These are phyloP conservation scores for Microtus pennsylvanicus DNA, from an alignment of 2,113 vertebrate genomes.

Conservation along the genomic window DNA sequence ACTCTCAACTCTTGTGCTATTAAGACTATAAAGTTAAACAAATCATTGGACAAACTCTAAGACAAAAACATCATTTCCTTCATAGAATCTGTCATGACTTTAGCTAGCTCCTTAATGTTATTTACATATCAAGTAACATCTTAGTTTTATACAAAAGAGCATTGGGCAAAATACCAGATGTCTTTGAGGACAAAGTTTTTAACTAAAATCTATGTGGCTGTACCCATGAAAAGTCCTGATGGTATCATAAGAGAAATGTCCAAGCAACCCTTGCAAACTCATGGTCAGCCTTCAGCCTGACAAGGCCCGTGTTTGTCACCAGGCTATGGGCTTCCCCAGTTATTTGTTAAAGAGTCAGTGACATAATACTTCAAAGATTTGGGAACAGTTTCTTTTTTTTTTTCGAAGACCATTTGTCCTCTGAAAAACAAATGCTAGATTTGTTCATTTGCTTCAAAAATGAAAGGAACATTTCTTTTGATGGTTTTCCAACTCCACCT, in stretches of 20 bases:
- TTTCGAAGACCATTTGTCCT: conserved; percentile 46
- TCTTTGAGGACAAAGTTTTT: conserved; percentile 49
- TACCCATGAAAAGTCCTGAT: conserved; percentile 34
- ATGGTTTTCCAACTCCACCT: conserved; percentile 74
- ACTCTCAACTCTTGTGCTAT: neutral
- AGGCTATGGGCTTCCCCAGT: conserved; percentile 62
- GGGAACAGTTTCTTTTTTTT: conserved; percentile 73
- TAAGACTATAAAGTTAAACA: conserved; percentile 32
- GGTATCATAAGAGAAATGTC: conserved; percentile 74
- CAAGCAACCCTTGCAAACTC: conserved; percentile 73
- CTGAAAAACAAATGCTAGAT: conserved; percentile 75
- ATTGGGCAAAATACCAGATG: conserved; percentile 53
- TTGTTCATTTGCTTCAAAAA: conserved; percentile 63
- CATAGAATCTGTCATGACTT: conserved; percentile 37
- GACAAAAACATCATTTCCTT: neutral
- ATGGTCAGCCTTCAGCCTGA: conserved; percentile 75
- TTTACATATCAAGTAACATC: conserved; percentile 47
- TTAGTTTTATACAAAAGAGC: conserved; percentile 60
- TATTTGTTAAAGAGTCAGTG: conserved; percentile 70
- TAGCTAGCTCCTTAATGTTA: conserved; percentile 46
- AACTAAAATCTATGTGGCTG: conserved; percentile 45
- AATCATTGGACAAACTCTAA: neutral
- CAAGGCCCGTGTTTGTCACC: conserved; percentile 68
- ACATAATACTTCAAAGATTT: conserved; percentile 74
- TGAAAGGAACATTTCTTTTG: conserved; percentile 69